Evolutionary conservation across 2,113 vertebrate species (phyloP).

Genomic region (Aspiorhynchus laticeps): DNA sequence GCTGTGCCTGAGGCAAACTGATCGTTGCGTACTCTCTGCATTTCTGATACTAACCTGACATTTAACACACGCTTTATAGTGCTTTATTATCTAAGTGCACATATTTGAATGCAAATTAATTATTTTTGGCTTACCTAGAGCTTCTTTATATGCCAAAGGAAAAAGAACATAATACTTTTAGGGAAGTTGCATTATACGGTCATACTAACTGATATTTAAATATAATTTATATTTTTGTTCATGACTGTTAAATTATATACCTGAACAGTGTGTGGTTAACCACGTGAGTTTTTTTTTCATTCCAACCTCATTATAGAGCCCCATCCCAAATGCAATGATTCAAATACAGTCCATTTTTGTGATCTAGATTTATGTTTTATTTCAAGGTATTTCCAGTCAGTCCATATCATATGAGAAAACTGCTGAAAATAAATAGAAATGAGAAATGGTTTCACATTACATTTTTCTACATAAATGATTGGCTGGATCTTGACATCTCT

Average conservation of each 20-base stretch:
- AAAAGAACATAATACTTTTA: background rate
- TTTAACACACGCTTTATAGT: background rate
- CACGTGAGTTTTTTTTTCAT: too few relatives aligned
- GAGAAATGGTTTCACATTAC: conserved; percentile 11
- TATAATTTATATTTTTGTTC: background rate
- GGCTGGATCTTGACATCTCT: background rate
- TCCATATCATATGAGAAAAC: conserved; percentile 2
- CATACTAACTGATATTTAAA: background rate
- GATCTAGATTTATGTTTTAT: conserved; percentile 26
- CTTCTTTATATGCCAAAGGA: background rate
- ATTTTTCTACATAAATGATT: conserved; percentile 16
- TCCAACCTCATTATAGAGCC: background rate
- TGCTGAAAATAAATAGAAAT: conserved; percentile 1
- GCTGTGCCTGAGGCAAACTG: conserved; percentile 24
- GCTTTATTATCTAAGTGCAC: background rate
- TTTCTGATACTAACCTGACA: background rate
- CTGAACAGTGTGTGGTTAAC: background rate
- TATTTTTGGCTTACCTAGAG: background rate
- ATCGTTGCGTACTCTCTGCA: background rate
- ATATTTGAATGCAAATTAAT: background rate
- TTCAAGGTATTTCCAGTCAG: conserved; percentile 1
- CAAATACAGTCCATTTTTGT: background rate
- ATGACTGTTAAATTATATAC: background rate
- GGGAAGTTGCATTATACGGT: background rate
- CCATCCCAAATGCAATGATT: conserved; percentile 4